Evolutionary conservation across 2,888 invertebrate genomes (phyloP).

Genomic region (Rhimphoctona megacephalus): DNA sequence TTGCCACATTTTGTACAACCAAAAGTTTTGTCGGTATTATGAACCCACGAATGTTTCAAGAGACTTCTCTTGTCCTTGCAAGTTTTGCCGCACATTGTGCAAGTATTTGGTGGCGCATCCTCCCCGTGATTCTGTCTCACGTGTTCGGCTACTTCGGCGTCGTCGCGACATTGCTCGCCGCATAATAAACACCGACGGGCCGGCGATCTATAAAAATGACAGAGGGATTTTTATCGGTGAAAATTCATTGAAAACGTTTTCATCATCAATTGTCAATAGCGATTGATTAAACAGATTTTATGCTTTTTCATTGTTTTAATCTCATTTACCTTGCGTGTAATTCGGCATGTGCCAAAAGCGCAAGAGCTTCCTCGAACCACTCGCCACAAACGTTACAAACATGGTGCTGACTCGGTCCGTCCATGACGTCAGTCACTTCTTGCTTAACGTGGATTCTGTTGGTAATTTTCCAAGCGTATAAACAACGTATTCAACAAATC

Average conservation of each 20-base stretch:
- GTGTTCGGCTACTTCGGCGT: slow-evolving; percentile 88
- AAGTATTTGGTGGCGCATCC: slow-evolving; percentile 88
- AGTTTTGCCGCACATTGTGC: slow-evolving; percentile 89
- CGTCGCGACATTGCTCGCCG: slow-evolving; percentile 88
- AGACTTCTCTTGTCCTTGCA: slow-evolving; percentile 89
- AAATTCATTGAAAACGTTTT: background rate
- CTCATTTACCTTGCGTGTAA: slow-evolving; percentile 87
- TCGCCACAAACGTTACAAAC: slow-evolving; percentile 93
- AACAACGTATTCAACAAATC: background rate
- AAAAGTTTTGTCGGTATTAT: slow-evolving; percentile 88
- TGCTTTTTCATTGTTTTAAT: background rate
- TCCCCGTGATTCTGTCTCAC: slow-evolving; percentile 87
- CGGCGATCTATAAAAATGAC: slow-evolving; percentile 77
- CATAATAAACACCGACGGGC: slow-evolving; percentile 88
- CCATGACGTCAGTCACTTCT: slow-evolving; percentile 79
- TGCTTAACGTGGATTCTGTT: slow-evolving; percentile 83
- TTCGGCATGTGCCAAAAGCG: slow-evolving; percentile 92
- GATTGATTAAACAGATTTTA: background rate
- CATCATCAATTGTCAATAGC: background rate
- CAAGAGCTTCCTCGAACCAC: slow-evolving; percentile 91
- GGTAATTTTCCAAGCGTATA: background rate
- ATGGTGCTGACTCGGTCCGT: slow-evolving; percentile 85
- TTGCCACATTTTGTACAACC: slow-evolving; percentile 90
- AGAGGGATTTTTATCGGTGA: background rate
- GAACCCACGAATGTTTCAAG: slow-evolving; percentile 90